phyloP scores from a whole-genome alignment of 2,888 invertebrate genomes.

The Ypsolopha sequella region DNA sequence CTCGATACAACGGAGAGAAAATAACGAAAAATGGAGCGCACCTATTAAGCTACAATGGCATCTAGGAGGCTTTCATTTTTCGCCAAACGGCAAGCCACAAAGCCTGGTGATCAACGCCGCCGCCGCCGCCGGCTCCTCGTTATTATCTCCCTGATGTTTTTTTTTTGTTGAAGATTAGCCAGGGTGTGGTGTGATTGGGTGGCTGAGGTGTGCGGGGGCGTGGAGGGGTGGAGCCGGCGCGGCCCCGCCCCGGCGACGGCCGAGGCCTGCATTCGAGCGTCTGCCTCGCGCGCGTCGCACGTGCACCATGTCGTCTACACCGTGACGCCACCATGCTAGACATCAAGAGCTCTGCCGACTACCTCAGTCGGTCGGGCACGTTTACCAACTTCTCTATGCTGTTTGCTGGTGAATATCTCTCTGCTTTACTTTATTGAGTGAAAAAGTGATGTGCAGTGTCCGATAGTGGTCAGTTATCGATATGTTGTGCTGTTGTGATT shows the following conservation, averaged over 20 bases:
- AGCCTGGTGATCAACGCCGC: conserved; percentile 56
- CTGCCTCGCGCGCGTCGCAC: conserved; percentile 33
- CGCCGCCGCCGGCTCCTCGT: conserved; percentile 30
- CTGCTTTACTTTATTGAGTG: conserved; percentile 22
- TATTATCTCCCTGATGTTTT: conserved; percentile 68
- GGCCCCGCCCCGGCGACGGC: conserved; percentile 14
- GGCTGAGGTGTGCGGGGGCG: conserved; percentile 37
- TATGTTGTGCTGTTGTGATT: too few relatives aligned
- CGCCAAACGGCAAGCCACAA: conserved; percentile 55
- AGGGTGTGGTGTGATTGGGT: conserved; percentile 58
- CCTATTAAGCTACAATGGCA: conserved; percentile 1
- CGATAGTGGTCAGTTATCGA: neutral
- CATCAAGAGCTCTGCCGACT: conserved; percentile 93
- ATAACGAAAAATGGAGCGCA: neutral
- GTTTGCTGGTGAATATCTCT: conserved; percentile 83
- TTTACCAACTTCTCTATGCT: conserved; percentile 97
- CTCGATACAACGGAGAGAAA: neutral
- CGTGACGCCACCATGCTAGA: conserved; percentile 79
- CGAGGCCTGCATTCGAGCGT: conserved; percentile 6
- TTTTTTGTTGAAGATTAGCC: conserved; percentile 69
- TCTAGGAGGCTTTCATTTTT: conserved; percentile 38
- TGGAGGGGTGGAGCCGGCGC: conserved; percentile 12
- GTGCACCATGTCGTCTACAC: conserved; percentile 35
- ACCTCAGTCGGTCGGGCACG: conserved; percentile 90
- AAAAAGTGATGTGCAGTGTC: conserved; percentile 25